phyloP scores from a whole-genome alignment of 2,888 invertebrate genomes.

The Mesoligia furuncula region DNA sequence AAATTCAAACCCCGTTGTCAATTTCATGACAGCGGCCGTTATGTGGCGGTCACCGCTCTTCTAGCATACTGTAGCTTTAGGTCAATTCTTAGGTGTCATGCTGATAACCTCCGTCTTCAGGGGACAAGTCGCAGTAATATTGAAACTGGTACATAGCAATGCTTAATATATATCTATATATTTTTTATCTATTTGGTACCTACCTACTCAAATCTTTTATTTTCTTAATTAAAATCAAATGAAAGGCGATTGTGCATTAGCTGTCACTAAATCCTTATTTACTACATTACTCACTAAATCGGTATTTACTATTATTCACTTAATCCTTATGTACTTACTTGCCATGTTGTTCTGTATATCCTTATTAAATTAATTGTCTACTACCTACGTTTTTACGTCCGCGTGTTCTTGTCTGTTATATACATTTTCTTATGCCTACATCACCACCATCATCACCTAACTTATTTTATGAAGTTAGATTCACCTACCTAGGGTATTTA shows the following conservation, averaged over 20 bases:
- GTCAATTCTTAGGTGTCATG: background rate
- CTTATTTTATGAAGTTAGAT: background rate
- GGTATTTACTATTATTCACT: background rate
- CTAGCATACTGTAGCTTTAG: too few relatives aligned
- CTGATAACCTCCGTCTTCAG: background rate
- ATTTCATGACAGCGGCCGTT: background rate
- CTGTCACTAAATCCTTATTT: background rate
- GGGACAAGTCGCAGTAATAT: background rate
- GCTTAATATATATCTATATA: too few relatives aligned
- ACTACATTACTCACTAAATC: background rate
- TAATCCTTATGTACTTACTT: background rate
- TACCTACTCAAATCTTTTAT: too few relatives aligned
- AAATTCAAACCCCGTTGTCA: background rate
- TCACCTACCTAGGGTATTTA: background rate
- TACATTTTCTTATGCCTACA: background rate
- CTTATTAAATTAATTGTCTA: background rate
- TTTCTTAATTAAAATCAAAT: background rate
- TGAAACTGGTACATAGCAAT: constrained; percentile 9
- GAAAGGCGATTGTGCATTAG: background rate
- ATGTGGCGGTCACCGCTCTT: background rate
- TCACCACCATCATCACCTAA: background rate
- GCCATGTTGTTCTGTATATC: background rate
- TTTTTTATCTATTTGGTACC: background rate
- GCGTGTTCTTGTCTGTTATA: background rate
- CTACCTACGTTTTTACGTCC: background rate